phyloP scores from a whole-genome alignment of 2,797 vertebrate genomes.

The Pangasius krempfi region DNA sequence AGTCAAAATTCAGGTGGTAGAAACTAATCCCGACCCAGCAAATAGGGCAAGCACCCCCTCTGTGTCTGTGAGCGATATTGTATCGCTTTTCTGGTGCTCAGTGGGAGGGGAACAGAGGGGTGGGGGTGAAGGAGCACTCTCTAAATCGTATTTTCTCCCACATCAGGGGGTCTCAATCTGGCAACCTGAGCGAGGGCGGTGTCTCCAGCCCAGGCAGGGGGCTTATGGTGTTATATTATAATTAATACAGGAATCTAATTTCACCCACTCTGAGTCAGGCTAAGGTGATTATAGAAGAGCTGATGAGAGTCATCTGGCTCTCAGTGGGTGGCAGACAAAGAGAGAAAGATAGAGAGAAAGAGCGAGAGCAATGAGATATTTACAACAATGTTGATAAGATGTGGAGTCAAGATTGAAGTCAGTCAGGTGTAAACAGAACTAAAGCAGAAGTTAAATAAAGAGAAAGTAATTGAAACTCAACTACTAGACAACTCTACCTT shows the following conservation, averaged over 20 bases:
- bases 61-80: conserved; percentile 34
- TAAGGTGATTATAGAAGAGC: conserved; percentile 69
- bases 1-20: conserved; percentile 48
- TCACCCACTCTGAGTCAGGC: conserved; percentile 66
- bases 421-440: conserved; percentile 47
- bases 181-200: conserved; percentile 62
- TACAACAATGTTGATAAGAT: conserved; percentile 30
- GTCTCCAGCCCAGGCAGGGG: conserved; percentile 62
- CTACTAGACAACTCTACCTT: neutral
- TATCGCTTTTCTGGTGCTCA: conserved; percentile 61
- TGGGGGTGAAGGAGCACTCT: conserved; percentile 58
- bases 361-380: conserved; percentile 32
- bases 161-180: conserved; percentile 68
- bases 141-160: conserved; percentile 72
- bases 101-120: conserved; percentile 61
- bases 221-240: conserved; percentile 71
- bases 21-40: conserved; percentile 37
- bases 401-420: conserved; percentile 16
- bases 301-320: conserved; percentile 66
- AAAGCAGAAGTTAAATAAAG: conserved; percentile 29
- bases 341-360: conserved; percentile 30
- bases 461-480: conserved; percentile 20
- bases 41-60: conserved; percentile 21
- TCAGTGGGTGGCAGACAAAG: conserved; percentile 46
- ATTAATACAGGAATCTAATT: conserved; percentile 76